phyloP scores from a whole-genome alignment of 2,113 vertebrate species.

The Catharus bicknelli region DNA sequence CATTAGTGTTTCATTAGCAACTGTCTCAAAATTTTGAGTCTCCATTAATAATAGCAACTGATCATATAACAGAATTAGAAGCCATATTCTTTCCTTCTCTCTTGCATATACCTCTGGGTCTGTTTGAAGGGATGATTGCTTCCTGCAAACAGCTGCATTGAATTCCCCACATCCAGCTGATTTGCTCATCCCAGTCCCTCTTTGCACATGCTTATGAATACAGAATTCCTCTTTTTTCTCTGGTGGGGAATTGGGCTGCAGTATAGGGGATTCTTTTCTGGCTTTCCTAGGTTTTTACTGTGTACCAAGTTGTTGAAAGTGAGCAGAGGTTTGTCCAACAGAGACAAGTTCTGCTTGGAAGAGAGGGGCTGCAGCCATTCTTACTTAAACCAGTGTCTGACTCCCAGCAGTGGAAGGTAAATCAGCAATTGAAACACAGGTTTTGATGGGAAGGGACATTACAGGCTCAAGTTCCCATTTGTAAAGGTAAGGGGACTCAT shows the following conservation, averaged over 20 bases:
- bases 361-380: not conserved
- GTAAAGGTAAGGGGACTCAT: not conserved
- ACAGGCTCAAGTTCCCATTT: not conserved
- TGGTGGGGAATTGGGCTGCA: not conserved
- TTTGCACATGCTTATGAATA: not conserved
- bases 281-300: not conserved
- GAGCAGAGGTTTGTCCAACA: not conserved
- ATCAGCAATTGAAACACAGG: not conserved
- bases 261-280: not conserved
- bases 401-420: not conserved
- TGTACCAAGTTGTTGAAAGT: fast-evolving
- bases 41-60: not conserved
- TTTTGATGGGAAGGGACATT: not conserved
- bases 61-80: not conserved
- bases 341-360: not conserved
- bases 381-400: not conserved
- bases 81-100: slow-evolving; percentile 1
- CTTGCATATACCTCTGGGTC: not conserved
- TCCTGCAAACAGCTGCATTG: not conserved
- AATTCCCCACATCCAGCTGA: not conserved
- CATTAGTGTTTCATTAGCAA: not conserved
- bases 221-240: not conserved
- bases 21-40: not conserved
- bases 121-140: not conserved
- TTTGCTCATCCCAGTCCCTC: not conserved